These are phyloP conservation scores for Steinernema carpocapsae DNA, from an alignment of 2,888 invertebrate species.

Conservation along the genomic window DNA sequence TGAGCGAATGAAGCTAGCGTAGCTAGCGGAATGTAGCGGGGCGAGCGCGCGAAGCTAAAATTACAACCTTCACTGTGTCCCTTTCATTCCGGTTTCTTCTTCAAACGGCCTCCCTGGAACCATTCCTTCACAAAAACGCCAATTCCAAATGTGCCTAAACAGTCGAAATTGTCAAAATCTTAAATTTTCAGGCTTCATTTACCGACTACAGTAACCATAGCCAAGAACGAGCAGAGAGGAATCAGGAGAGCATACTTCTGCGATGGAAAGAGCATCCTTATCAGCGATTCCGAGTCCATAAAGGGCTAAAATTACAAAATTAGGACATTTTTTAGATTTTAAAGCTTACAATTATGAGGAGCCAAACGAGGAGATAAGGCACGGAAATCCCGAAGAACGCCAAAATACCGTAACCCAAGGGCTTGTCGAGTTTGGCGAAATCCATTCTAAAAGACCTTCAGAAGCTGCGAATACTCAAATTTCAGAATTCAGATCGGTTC, in stretches of 20 bases:
- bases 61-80: too few relatives aligned
- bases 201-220: constrained; percentile 13
- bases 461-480: not conserved
- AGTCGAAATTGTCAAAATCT: not conserved
- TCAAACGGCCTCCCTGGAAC: too few relatives aligned
- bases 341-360: not conserved
- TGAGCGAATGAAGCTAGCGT: too few relatives aligned
- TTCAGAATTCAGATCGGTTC: not conserved
- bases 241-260: constrained; percentile 20
- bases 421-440: not conserved
- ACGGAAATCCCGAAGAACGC: not conserved
- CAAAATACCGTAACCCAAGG: constrained; percentile 28
- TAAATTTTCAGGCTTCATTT: not conserved
- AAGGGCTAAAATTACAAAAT: constrained; percentile 3
- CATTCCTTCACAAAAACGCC: constrained; percentile 7
- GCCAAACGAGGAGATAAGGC: constrained; percentile 16
- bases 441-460: not conserved
- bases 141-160: not conserved
- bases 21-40: too few relatives aligned
- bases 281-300: not conserved
- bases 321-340: too few relatives aligned
- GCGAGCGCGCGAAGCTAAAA: too few relatives aligned
- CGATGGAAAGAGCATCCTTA: not conserved
- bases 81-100: too few relatives aligned
- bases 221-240: constrained; percentile 1